phyloP scores from a whole-genome alignment of 2,113 vertebrate genomes.

The Ophiodon elongatus region DNA sequence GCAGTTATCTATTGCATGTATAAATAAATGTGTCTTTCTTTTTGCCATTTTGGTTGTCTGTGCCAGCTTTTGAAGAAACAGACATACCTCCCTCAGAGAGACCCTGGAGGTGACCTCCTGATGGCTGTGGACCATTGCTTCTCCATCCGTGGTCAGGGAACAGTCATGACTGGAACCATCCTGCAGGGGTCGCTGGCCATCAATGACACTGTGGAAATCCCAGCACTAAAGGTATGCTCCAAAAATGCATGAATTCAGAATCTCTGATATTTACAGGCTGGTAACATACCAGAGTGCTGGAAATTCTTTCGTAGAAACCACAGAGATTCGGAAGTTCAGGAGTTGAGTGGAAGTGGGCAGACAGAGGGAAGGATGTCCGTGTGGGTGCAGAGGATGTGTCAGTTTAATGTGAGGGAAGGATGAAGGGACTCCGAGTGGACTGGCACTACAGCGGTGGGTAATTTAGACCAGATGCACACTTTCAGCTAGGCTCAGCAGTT shows the following conservation, averaged over 20 bases:
- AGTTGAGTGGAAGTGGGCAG: slow-evolving; percentile 75
- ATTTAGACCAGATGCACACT: slow-evolving; percentile 88
- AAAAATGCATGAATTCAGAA: slow-evolving; percentile 14
- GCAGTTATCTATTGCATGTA: neutral
- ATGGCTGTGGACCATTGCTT: slow-evolving; percentile 99
- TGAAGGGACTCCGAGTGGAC: slow-evolving; percentile 47
- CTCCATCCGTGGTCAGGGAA: slow-evolving; percentile 97
- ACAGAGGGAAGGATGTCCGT: slow-evolving; percentile 71
- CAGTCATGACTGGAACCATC: slow-evolving; percentile 97
- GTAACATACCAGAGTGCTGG: slow-evolving; percentile 12
- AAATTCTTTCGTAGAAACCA: slow-evolving; percentile 9
- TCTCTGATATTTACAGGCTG: slow-evolving; percentile 33
- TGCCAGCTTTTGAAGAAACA: slow-evolving; percentile 92
- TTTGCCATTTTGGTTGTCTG: neutral
- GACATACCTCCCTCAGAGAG: slow-evolving; percentile 91
- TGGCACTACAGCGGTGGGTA: slow-evolving; percentile 83
- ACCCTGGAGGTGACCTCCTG: slow-evolving; percentile 91
- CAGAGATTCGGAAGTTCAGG: slow-evolving; percentile 78
- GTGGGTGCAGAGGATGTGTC: slow-evolving; percentile 85
- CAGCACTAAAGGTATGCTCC: slow-evolving; percentile 90
- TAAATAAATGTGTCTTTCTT: neutral
- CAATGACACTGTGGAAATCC: slow-evolving; percentile 96
- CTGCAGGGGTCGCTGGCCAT: slow-evolving; percentile 93
- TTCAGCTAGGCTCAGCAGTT: slow-evolving; percentile 28
- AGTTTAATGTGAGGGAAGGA: slow-evolving; percentile 62